Conservation (phyloP, 2,888 invertebrate species). For the Hartigia nigra region DNA sequence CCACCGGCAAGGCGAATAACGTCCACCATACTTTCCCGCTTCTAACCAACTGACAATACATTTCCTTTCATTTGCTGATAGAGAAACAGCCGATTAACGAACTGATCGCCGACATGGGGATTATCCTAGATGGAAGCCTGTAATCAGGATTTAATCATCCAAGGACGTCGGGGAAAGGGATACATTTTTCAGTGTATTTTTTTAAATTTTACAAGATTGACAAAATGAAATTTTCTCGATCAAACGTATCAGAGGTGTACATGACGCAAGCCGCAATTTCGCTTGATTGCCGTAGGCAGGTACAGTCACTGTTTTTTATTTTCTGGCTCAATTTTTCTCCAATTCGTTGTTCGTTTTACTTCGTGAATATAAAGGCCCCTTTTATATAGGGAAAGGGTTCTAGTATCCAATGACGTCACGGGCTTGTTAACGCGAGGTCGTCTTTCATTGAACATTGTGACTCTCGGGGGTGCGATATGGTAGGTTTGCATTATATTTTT, state of each 20-base stretch:
- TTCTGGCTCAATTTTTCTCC: not conserved
- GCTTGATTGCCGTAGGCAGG: not conserved
- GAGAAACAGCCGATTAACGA: not conserved
- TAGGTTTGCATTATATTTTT: not conserved
- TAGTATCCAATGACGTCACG: not conserved
- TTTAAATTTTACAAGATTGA: not conserved
- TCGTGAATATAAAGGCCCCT: not conserved
- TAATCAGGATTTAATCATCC: not conserved
- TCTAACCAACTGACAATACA: not conserved
- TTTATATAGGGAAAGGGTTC: not conserved
- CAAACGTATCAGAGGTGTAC: too few relatives aligned
- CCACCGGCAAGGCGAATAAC: not conserved
- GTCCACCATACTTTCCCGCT: not conserved
- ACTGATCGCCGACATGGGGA: not conserved
- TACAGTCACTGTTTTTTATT: not conserved
- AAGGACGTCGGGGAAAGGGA: not conserved
- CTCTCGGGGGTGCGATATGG: constrained; percentile 2
- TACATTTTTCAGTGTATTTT: not conserved
- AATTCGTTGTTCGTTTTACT: not conserved
- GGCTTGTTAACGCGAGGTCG: constrained; percentile 8
- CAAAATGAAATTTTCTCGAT: not conserved
- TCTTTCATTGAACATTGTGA: constrained; percentile 6
- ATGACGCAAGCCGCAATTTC: not conserved
- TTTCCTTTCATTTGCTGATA: not conserved
- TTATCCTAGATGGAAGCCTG: not conserved